Percentiles rank a stretch among this genome's conserved stretches.
Evolutionary conservation across 1,140 invertebrate genomes (phyloP).

Genomic region (Zaprionus davidi): DNA sequence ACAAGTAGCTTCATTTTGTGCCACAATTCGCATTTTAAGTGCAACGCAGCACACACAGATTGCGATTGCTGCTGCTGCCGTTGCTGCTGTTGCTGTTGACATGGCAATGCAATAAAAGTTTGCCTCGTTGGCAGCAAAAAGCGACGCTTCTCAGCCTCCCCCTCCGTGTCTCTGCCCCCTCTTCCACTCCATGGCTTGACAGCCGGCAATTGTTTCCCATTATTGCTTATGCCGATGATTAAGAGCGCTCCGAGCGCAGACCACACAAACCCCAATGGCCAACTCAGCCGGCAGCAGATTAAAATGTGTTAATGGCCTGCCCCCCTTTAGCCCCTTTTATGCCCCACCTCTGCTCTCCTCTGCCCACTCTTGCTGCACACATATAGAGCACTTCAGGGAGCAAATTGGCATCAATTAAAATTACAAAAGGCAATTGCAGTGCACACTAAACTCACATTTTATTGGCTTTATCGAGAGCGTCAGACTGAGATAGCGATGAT

Average conservation of each 20-base stretch:
- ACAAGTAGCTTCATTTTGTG: constrained; percentile 81
- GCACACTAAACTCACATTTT: constrained; percentile 34
- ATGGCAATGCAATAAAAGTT: constrained; percentile 82
- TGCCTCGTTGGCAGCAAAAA: constrained; percentile 65
- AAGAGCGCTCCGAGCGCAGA: constrained; percentile 58
- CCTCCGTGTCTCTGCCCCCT: too few relatives aligned
- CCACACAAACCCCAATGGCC: constrained; percentile 55
- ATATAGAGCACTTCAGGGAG: background rate
- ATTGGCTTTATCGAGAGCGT: constrained; percentile 13
- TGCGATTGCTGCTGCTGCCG: constrained; percentile 42
- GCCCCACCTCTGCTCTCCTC: background rate
- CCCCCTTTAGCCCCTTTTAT: background rate
- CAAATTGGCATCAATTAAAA: constrained; percentile 79
- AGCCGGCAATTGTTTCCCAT: constrained; percentile 77
- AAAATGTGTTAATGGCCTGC: constrained; percentile 78
- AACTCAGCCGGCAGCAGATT: constrained; percentile 72
- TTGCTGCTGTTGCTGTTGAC: constrained; percentile 61
- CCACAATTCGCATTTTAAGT: constrained; percentile 82
- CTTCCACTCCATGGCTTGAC: constrained; percentile 12
- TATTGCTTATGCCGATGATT: constrained; percentile 81
- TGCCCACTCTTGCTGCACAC: background rate
- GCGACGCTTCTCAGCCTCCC: constrained; percentile 1
- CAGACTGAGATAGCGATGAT: background rate
- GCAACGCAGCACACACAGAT: constrained; percentile 66
- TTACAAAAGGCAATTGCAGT: constrained; percentile 60